Base-by-base conservation (phyloP, 2,113 vertebrate species). In the Cynocephalus volans region DNA sequence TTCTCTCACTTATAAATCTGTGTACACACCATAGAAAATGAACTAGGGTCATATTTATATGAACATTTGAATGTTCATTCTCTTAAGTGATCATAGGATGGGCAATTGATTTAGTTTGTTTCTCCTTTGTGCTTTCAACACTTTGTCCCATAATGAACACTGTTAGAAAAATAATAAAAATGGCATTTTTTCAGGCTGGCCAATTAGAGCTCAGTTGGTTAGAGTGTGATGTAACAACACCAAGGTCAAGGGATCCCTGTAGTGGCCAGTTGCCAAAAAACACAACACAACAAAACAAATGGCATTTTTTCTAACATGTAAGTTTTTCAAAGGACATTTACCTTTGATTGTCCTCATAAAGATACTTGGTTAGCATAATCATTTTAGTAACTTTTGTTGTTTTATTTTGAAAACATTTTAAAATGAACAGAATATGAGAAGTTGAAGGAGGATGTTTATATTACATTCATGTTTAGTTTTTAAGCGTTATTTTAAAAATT, bases 101-200 rank as follows among this genome's bases (percentile, higher is more conserved):
- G 18, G 7, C 45, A 70, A 24, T 24, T 52, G 11, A 7, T 62
- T 48, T 26, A 48, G 21, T 52, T 90, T 56, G n/a, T 28, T 36
- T 73, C 86, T 62, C 9, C 18, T 69, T 83, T 58, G 14, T 73
- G 56, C 8, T 58, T 62, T 72, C 52, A 60, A 56, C 26, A 45
- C 36, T 62, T 85, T 70, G 70, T 45, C 41, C 69, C 64, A 56
- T 73, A 56, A 77, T 48, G 28, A 54, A 50, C 45, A 28, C 8
- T 70, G 24, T 76, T 90, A 75, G 70, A 77, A 84, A 84, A 80
- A 50, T n/a, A 62, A 73, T 31, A 28, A 58, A 73, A 92, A 75
- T 19, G 45, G 60, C 6, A 5, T n/a, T n/a, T 31, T n/a, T n/a
- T n/a, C n/a, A n/a, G n/a, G n/a, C n/a, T n/a, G n/a, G n/a, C n/a